Evolutionary conservation across 2,113 vertebrate species (phyloP).

Genomic region (Eclectus roratus): DNA sequence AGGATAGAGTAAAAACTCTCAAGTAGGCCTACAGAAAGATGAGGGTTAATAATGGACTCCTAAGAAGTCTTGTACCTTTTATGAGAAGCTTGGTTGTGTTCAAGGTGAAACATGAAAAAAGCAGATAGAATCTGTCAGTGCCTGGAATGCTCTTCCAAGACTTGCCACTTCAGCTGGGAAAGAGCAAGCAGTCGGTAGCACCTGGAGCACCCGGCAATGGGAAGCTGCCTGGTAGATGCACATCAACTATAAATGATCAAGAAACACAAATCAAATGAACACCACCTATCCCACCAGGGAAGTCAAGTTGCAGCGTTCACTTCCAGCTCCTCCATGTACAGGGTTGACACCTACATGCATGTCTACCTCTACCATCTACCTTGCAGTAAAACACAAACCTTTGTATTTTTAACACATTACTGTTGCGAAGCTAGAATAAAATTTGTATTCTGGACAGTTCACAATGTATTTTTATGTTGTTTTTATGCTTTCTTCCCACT

Average conservation of each 20-base stretch:
- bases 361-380: not conserved
- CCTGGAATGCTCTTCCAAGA: not conserved
- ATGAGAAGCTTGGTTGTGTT: not conserved
- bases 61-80: not conserved
- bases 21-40: not conserved
- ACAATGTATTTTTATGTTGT: not conserved
- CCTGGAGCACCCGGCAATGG: not conserved
- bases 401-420: not conserved
- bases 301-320: not conserved
- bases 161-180: not conserved
- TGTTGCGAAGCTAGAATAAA: not conserved
- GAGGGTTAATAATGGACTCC: not conserved
- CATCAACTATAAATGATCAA: not conserved
- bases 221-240: not conserved
- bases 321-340: not conserved
- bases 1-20: not conserved
- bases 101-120: not conserved
- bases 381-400: not conserved
- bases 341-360: not conserved
- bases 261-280: not conserved
- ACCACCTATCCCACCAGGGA: not conserved
- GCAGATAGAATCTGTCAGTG: not conserved
- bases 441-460: not conserved
- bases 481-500: not conserved
- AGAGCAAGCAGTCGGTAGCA: not conserved